Percentiles rank a stretch among this genome's conserved stretches.
These are phyloP conservation scores for Lepidochrysops patricia DNA, from an alignment of 2,888 invertebrate genomes.

Conservation along the genomic window DNA sequence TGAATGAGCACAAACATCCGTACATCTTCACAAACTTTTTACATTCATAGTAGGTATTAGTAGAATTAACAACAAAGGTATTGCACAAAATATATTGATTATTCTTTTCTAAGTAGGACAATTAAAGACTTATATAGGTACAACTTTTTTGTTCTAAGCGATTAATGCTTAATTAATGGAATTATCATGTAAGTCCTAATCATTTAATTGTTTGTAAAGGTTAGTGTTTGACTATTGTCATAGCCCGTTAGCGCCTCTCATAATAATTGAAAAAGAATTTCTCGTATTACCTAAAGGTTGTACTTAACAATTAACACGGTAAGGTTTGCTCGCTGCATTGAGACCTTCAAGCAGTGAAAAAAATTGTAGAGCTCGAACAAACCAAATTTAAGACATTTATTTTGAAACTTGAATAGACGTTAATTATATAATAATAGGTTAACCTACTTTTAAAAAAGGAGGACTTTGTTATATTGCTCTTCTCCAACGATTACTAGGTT, in stretches of 20 bases:
- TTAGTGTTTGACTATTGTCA: not conserved
- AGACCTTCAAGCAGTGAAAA: too few species aligned
- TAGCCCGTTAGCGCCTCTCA: not conserved
- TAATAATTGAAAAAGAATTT: not conserved
- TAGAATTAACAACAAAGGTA: too few species aligned
- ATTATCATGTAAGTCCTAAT: slow-evolving; percentile 1
- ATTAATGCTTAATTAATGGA: not conserved
- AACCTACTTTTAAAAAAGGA: too few species aligned
- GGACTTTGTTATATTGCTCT: too few species aligned
- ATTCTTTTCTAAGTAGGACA: not conserved
- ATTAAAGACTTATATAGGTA: not conserved
- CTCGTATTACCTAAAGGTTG: not conserved
- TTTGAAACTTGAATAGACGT: too few species aligned
- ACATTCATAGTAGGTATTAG: too few species aligned
- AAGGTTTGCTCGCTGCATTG: not conserved
- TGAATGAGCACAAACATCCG: too few species aligned
- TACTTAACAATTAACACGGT: not conserved
- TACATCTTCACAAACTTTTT: too few species aligned
- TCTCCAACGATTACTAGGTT: too few species aligned
- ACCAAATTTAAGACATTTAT: too few species aligned
- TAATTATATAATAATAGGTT: too few species aligned
- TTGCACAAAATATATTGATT: not conserved
- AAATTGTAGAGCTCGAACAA: too few species aligned
- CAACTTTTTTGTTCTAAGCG: not conserved
- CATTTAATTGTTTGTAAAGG: not conserved